Evolutionary conservation across 2,888 invertebrate genomes (phyloP).

Genomic region (Brachyptera risi): DNA sequence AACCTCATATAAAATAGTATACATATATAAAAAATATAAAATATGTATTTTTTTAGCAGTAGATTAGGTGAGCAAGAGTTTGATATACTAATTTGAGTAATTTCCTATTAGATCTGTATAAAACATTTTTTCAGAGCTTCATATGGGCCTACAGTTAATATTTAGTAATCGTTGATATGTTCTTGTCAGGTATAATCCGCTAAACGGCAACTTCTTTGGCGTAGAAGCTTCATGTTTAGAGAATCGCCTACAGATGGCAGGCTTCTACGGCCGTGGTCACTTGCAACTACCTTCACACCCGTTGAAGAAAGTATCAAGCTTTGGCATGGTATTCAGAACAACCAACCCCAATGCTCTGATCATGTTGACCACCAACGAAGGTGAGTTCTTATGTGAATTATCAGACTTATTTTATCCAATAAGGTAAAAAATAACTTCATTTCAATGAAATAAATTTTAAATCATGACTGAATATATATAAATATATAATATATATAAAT

Average conservation of each 20-base stretch:
- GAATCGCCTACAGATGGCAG: constrained; percentile 62
- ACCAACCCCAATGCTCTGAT: constrained; percentile 62
- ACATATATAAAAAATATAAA: too few species aligned
- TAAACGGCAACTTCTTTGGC: constrained; percentile 66
- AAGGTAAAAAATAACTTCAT: too few species aligned
- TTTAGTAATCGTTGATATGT: too few species aligned
- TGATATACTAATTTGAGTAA: constrained; percentile 21
- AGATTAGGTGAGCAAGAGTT: neutral
- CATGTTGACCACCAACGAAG: constrained; percentile 53
- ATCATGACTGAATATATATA: too few species aligned
- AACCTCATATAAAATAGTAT: too few species aligned
- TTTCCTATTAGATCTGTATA: too few species aligned
- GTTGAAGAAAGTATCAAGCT: constrained; percentile 58
- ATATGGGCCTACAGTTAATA: neutral
- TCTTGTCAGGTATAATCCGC: constrained; percentile 62
- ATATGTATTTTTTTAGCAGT: too few species aligned
- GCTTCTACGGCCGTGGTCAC: constrained; percentile 76
- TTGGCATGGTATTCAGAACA: constrained; percentile 76
- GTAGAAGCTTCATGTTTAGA: constrained; percentile 69
- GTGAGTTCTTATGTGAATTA: too few species aligned
- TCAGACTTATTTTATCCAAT: too few species aligned
- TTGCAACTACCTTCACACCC: constrained; percentile 68
- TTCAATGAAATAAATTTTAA: too few species aligned
- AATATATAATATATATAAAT: too few species aligned
- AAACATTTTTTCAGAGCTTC: too few species aligned